Conservation (phyloP, 2,113 vertebrate genomes). For the Reinhardtius hippoglossoides region DNA sequence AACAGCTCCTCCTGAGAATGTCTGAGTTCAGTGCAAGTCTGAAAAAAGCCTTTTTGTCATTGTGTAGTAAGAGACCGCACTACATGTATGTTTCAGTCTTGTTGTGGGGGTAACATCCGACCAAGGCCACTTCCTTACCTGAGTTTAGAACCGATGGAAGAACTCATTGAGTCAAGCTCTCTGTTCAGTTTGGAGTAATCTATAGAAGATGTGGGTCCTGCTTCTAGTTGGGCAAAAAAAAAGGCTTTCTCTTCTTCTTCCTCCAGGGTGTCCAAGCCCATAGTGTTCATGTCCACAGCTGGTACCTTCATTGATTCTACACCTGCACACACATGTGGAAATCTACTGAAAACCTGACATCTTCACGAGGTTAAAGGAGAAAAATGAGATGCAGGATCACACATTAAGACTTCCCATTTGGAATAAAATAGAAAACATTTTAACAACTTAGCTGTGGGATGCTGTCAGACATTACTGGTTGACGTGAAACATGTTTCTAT, state of each 20-base stretch:
- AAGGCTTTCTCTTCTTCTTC: constrained; percentile 90
- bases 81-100: background rate
- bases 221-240: constrained; percentile 90
- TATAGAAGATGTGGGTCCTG: constrained; percentile 83
- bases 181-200: constrained; percentile 90
- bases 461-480: background rate
- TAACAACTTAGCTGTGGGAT: background rate
- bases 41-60: no score
- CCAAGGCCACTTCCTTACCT: constrained; percentile 39
- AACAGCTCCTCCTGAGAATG: no score
- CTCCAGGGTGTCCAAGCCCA: constrained; percentile 89
- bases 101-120: background rate
- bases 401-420: background rate
- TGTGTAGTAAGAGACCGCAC: no score
- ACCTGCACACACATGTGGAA: constrained; percentile 8
- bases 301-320: constrained; percentile 78
- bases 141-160: constrained; percentile 56
- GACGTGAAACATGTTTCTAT: background rate
- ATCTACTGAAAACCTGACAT: background rate
- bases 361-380: background rate
- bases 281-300: constrained; percentile 49
- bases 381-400: background rate
- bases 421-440: background rate
- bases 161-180: constrained; percentile 86
- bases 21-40: no score